Percentiles rank a stretch among this genome's conserved stretches.
Evolutionary conservation across 1,140 invertebrate species (phyloP).

Genomic region (Euwallacea fornicatus): DNA sequence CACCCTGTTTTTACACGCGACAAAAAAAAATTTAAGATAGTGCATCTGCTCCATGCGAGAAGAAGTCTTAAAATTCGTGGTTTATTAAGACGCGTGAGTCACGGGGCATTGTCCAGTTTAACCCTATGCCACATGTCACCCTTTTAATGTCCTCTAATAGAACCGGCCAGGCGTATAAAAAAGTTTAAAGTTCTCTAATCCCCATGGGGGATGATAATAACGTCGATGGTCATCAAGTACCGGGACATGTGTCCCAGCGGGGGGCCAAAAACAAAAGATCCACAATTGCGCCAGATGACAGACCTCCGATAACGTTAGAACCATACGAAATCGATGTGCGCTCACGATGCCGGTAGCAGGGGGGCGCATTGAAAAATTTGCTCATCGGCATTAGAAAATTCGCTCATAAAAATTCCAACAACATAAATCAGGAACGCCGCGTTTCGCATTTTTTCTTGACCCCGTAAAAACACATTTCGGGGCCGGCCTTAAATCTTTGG

Average conservation of each 20-base stretch:
- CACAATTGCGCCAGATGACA: constrained; percentile 38
- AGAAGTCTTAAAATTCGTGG: too few relatives aligned
- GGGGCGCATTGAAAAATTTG: background rate
- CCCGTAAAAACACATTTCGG: constrained; percentile 28
- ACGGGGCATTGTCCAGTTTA: constrained; percentile 31
- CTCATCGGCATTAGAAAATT: background rate
- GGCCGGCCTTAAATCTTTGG: constrained; percentile 35
- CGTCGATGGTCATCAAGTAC: constrained; percentile 37
- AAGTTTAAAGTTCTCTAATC: constrained; percentile 39
- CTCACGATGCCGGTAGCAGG: background rate
- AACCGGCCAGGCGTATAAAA: constrained; percentile 31
- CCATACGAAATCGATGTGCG: constrained; percentile 26
- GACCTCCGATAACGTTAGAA: constrained; percentile 24
- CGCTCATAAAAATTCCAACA: constrained; percentile 4
- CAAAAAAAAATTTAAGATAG: constrained; percentile 3
- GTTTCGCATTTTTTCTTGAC: constrained; percentile 26
- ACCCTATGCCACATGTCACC: constrained; percentile 38
- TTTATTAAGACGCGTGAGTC: background rate
- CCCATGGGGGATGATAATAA: constrained; percentile 37
- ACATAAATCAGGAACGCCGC: background rate
- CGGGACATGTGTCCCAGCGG: constrained; percentile 35
- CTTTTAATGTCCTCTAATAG: constrained; percentile 33
- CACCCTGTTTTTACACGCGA: background rate
- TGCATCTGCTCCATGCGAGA: constrained; percentile 1
- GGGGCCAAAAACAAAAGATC: constrained; percentile 35